A percentile compares a stretch with the other conserved stretches of the same genome.
phyloP scores from a whole-genome alignment of 2,888 invertebrate genomes.

The Clistopyga incitator region DNA sequence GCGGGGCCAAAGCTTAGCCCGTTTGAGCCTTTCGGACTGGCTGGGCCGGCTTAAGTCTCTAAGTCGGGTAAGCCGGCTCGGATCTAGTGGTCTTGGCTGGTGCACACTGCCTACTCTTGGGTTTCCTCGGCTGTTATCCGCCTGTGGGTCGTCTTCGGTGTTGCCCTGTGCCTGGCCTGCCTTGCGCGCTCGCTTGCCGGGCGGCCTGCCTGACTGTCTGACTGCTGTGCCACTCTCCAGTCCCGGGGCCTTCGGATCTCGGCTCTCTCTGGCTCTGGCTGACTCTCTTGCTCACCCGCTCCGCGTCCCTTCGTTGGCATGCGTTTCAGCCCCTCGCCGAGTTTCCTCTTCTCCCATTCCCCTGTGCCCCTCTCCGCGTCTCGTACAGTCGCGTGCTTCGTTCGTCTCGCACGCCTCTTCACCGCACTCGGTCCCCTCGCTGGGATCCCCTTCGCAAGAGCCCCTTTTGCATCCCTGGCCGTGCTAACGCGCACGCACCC shows the following conservation, averaged over 20 bases:
- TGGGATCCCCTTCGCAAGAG: conserved; percentile 43
- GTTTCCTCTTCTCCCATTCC: conserved; percentile 62
- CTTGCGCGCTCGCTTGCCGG: conserved; percentile 80
- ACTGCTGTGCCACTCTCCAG: conserved; percentile 78
- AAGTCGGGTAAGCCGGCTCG: conserved; percentile 82
- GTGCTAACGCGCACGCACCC: conserved; percentile 48
- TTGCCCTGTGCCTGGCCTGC: conserved; percentile 88
- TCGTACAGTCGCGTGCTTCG: conserved; percentile 63
- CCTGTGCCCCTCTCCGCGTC: conserved; percentile 15
- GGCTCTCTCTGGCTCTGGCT: conserved; percentile 72
- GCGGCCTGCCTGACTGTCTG: conserved; percentile 82
- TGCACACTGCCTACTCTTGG: conserved; percentile 70
- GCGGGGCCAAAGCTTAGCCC: conserved; percentile 77
- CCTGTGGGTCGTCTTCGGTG: conserved; percentile 70
- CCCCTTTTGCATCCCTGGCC: conserved; percentile 25
- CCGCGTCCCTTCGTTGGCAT: conserved; percentile 58
- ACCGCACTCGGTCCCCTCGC: conserved; percentile 54
- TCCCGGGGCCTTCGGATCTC: conserved; percentile 73
- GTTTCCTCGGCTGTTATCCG: conserved; percentile 47
- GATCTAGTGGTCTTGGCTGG: conserved; percentile 83
- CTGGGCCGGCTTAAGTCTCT: conserved; percentile 83
- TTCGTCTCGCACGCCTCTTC: conserved; percentile 53
- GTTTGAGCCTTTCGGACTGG: conserved; percentile 83
- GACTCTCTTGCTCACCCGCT: conserved; percentile 53
- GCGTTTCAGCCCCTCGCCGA: conserved; percentile 64